These are phyloP conservation scores for Papilio glaucus DNA, from an alignment of 1,140 invertebrate species.

Conservation along the genomic window DNA sequence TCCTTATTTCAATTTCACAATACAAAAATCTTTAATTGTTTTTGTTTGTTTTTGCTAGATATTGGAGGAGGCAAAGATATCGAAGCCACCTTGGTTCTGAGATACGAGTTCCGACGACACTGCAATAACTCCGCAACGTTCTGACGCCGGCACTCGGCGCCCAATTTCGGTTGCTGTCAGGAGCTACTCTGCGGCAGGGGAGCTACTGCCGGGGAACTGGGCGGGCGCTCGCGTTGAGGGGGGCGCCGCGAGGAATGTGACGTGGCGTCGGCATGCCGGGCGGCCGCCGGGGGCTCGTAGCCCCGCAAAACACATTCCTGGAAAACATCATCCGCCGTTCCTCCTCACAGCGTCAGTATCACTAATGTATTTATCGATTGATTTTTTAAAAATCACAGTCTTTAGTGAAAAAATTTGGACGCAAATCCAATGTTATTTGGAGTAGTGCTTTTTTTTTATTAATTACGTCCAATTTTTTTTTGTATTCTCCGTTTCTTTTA, in stretches of 20 bases:
- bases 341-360: constrained; percentile 97
- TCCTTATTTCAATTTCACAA: neutral
- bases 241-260: constrained; percentile 46
- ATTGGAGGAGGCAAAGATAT: neutral
- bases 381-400: neutral
- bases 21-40: neutral
- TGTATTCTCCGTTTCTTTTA: no score
- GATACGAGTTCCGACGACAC: neutral
- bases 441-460: no score
- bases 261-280: constrained; percentile 91
- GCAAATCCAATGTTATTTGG: no score
- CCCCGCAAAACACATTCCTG: constrained; percentile 99
- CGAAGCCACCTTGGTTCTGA: neutral
- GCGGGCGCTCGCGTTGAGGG: constrained; percentile 33
- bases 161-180: no score
- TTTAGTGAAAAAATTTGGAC: no score
- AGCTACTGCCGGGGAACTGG: neutral
- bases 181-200: neutral
- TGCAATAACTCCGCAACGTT: no score
- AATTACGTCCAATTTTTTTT: no score
- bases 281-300: constrained; percentile 97
- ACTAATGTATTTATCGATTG: neutral
- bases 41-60: neutral
- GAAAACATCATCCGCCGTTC: constrained; percentile 99
- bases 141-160: no score